Evolutionary conservation across 1,140 invertebrate species (phyloP).

Genomic region (Ruditapes philippinarum): DNA sequence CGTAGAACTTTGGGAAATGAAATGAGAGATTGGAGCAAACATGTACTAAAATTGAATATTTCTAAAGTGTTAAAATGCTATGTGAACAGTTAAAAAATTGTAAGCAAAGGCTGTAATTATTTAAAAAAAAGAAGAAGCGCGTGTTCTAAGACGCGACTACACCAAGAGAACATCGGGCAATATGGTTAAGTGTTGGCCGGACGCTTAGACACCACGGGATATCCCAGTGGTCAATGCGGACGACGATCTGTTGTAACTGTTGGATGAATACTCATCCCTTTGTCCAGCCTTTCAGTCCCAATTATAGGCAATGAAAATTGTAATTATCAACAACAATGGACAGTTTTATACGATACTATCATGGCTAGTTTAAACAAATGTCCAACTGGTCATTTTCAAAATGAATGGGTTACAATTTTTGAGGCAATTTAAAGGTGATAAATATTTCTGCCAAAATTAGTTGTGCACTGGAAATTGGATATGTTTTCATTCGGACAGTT

Average conservation of each 20-base stretch:
- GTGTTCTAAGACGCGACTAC: neutral
- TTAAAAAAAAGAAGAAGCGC: too few species aligned
- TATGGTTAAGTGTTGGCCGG: slow-evolving; percentile 9
- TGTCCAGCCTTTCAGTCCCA: slow-evolving; percentile 47
- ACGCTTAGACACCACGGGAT: neutral
- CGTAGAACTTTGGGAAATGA: too few species aligned
- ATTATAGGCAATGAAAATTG: slow-evolving; percentile 61
- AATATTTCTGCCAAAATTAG: slow-evolving; percentile 62
- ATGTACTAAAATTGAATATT: too few species aligned
- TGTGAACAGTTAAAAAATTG: too few species aligned
- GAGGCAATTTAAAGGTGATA: slow-evolving; percentile 72
- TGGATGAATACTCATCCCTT: slow-evolving; percentile 39
- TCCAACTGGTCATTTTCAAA: slow-evolving; percentile 64
- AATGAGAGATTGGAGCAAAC: too few species aligned
- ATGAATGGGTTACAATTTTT: slow-evolving; percentile 65
- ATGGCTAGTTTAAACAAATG: slow-evolving; percentile 13
- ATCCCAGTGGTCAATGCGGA: slow-evolving; percentile 20
- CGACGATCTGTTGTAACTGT: slow-evolving; percentile 10
- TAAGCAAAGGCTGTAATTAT: too few species aligned
- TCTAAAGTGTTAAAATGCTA: too few species aligned
- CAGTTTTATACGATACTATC: slow-evolving; percentile 12
- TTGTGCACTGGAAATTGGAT: slow-evolving; percentile 5
- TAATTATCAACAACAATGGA: slow-evolving; percentile 53
- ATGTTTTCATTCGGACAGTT: neutral
- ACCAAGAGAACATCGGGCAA: neutral